Evolutionary conservation across 2,797 vertebrate species (phyloP), one percentile per base, ranked within the genome.

Genomic region (Arctocebus calabarensis): DNA sequence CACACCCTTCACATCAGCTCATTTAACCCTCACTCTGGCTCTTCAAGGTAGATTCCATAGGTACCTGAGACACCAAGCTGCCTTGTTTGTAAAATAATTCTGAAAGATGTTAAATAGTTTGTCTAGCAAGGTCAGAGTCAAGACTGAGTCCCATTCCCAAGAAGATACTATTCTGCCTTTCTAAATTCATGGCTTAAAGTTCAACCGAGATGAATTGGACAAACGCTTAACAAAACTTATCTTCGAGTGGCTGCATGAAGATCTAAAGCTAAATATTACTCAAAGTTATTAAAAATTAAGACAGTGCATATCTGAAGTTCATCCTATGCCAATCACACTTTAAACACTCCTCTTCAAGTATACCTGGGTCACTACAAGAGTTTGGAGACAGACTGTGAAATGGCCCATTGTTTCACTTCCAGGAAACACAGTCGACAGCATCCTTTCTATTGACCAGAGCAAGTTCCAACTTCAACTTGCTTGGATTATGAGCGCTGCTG

Each of bases 51-150:
- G 57, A 78, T 48, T 64, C 5, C 13, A 40, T 62, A 77, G 84
- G 2, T n/a, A 34, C 23, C 4, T 52, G 48, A 52, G 48, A 17
- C 48, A 43, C 45, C 4, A 73, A 78, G 57, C 1, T 25, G 78
- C 0, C 32, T 94, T 10, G 74, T 62, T 25, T 89, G 20, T 81
- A 86, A 97, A 89, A 48, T 14, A 81, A 86, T 48, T 62, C 25
- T 87, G 23, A 89, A 55, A 79, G 10, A 81, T 11, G 23, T 66
- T 70, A 83, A 85, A 17, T 83, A 32, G 92, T 86, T 78, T 91
- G 45, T n/a, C 61, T 59, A 59, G 5, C 43, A 81, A 91, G 52
- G 9, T 83, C 34, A 79, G 20, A 92, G 45, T 79, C 11, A 40
- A 10, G 10, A 79, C 14, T 92, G 66, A n/a, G 16, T 48, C 13